Evolutionary conservation across 2,888 invertebrate genomes (phyloP).

Genomic region (Coelogynopora nodosa): DNA sequence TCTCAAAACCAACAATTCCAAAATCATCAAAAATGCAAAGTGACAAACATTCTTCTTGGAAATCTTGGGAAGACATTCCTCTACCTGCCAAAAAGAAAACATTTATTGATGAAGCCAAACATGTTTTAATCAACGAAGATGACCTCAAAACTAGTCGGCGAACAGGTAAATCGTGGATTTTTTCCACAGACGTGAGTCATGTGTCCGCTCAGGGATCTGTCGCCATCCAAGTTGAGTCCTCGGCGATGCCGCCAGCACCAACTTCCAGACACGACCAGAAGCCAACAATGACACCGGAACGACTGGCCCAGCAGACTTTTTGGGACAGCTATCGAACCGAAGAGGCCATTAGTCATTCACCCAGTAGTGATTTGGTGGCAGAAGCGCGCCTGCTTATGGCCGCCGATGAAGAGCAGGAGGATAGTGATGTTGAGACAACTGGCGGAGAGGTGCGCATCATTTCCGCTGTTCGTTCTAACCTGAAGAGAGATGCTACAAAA

Average conservation of each 20-base stretch:
- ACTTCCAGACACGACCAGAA: background rate
- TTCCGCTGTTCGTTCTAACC: too few relatives aligned
- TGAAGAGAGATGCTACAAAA: too few relatives aligned
- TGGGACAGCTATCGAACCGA: constrained; percentile 4
- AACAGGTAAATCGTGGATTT: background rate
- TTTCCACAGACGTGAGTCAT: background rate
- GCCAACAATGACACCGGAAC: background rate
- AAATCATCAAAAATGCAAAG: background rate
- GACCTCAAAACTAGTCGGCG: background rate
- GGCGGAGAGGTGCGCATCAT: background rate
- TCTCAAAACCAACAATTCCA: too few relatives aligned
- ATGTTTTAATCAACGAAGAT: background rate
- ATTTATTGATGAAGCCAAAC: constrained; percentile 1
- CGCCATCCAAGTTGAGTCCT: background rate
- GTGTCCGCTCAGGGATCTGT: background rate
- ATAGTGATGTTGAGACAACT: background rate
- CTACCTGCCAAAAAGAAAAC: background rate
- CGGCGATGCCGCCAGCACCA: background rate
- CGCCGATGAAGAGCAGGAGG: background rate
- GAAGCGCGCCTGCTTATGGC: background rate
- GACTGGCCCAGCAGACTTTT: constrained; percentile 1
- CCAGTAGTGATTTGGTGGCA: background rate
- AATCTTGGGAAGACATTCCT: background rate
- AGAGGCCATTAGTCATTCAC: background rate
- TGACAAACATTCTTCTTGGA: background rate